Evolutionary conservation across 2,797 vertebrate genomes (phyloP), one percentile per base, ranked within the genome.

Genomic region (Anguilla megastoma): DNA sequence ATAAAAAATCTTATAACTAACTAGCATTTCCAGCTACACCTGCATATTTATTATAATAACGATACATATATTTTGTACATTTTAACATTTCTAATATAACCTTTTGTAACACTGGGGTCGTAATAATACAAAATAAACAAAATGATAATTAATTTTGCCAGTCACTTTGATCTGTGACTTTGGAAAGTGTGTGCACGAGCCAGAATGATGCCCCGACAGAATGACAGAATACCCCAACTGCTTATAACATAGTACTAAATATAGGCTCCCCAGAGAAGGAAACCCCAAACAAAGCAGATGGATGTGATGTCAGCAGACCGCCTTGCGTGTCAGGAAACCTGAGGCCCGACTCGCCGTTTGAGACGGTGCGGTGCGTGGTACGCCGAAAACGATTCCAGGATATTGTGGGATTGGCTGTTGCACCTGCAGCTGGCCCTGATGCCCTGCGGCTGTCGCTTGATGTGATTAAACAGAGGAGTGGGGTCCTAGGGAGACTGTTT

Each of bases 401-500:
- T 16, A n/a, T 76, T 84, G 87, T 41, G 66, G 52, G 82, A 85
- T 71, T 48, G 63, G 12, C 79, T 48, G 30, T 85, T 58, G 50
- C 36, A 18, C 60, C 82, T 48, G 45, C 79, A 52, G 79, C 41
- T 12, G 41, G 79, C 48, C 82, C 71, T 87, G 76, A 9, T 41
- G 79, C n/a, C 82, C 86, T 87, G 56, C 18, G 60, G 80, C 18
- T 30, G 88, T 71, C 63, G 88, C 54, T 21, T 69, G 85, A 74
- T 50, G 88, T 88, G 86, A 86, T 88, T 88, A 86, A 63, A 82
- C 85, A 27, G 56, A 83, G 56, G 82, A 76, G 85, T 66, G 86
- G 63, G 41, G 58, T 86, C 85, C 88, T 63, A 30, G 45, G 24
- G 88, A 86, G 85, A 60, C 54, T 33, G 45, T 56, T 88, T 71